Conservation (phyloP, 1,140 invertebrate species). For the Sipha flava region DNA sequence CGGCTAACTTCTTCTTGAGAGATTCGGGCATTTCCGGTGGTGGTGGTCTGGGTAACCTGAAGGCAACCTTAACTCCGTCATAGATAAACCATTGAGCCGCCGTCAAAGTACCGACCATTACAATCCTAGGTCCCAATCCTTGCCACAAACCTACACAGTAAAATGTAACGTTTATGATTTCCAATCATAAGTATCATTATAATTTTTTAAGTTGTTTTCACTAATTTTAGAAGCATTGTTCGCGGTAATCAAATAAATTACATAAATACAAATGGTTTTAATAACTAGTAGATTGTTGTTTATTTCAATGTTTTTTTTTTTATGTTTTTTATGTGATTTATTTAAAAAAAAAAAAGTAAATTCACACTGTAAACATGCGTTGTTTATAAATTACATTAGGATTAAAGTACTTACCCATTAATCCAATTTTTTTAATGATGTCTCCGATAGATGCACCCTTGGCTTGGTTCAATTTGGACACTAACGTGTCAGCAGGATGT, state of each 20-base stretch:
- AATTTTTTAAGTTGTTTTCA: not conserved
- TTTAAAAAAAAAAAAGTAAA: too few species aligned
- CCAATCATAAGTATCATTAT: not conserved
- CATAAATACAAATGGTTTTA: too few species aligned
- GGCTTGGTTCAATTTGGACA: conserved; percentile 96
- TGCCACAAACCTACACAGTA: conserved; percentile 78
- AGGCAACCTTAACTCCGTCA: conserved; percentile 86
- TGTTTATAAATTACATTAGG: too few species aligned
- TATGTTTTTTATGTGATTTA: too few species aligned
- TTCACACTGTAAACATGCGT: too few species aligned
- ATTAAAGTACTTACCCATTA: conserved; percentile 47
- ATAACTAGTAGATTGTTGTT: too few species aligned
- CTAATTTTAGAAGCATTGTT: too few species aligned
- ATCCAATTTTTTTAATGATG: conserved; percentile 63
- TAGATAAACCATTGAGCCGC: conserved; percentile 99
- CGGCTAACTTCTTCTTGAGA: conserved; percentile 67
- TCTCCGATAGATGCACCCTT: conserved; percentile 69
- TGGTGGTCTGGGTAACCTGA: conserved; percentile 90
- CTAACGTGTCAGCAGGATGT: conserved; percentile 97
- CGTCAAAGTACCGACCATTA: conserved; percentile 99
- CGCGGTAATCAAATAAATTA: too few species aligned
- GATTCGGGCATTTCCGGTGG: conserved; percentile 97
- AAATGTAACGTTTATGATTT: not conserved
- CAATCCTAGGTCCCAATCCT: conserved; percentile 90
- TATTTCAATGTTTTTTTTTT: too few species aligned